These are phyloP conservation scores for Mythimna loreyi DNA, from an alignment of 2,888 invertebrate genomes.

Conservation along the genomic window DNA sequence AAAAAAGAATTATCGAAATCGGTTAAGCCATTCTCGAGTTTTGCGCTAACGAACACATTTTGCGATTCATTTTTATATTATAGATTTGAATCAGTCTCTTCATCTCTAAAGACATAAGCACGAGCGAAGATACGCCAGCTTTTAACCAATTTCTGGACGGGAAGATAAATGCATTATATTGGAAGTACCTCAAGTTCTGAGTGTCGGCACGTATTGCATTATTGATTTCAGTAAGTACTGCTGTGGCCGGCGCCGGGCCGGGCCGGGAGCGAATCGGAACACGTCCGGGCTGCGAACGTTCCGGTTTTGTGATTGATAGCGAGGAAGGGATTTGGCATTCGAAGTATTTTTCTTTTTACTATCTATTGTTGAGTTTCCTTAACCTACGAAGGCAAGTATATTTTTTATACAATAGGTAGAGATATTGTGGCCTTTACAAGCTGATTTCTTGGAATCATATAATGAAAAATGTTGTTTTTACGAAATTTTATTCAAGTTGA, in stretches of 20 bases:
- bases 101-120: conserved; percentile 1
- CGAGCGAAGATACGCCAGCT: background rate
- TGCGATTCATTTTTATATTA: too few species aligned
- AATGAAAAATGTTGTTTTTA: background rate
- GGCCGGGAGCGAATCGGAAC: conserved; percentile 17
- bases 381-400: background rate
- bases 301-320: conserved; percentile 42
- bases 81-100: background rate
- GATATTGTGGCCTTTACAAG: background rate
- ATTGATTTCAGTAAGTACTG: conserved; percentile 56
- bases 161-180: conserved; percentile 38
- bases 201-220: conserved; percentile 52
- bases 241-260: conserved; percentile 20
- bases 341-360: background rate
- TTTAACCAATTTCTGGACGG: conserved; percentile 27
- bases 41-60: too few species aligned
- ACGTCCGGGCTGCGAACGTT: conserved; percentile 31
- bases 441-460: background rate
- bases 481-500: background rate
- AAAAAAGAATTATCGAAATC: too few species aligned
- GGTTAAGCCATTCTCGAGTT: too few species aligned
- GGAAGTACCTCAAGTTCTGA: conserved; percentile 13
- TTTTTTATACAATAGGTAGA: too few species aligned
- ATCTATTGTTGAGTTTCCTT: background rate
- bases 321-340: conserved; percentile 11